Base-by-base conservation (phyloP, 2,113 vertebrate species). In the Callionymus lyra region DNA sequence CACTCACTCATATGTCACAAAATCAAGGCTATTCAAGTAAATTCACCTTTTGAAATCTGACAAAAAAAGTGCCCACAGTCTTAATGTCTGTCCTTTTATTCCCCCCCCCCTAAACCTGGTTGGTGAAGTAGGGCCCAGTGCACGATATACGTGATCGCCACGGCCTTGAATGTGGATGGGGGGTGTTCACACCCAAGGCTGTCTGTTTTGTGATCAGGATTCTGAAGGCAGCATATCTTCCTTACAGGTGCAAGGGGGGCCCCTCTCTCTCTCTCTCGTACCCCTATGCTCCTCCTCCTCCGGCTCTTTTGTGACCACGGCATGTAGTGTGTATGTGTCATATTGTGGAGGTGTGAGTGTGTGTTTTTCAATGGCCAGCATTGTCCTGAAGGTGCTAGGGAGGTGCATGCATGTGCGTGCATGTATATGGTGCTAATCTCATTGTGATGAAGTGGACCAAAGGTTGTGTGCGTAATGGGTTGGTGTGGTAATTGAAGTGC, bases 301-400 rank as follows among this genome's bases (percentile, higher is more conserved):
- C 42, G 32, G 41, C 47, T 66, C 65, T 43, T 69, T 76, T 69
- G 63, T 65, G 57, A 51, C 45, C 58, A 38, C 59, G 35, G 48
- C 38, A 69, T 63, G 61, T n/a, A n/a, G n/a, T 70, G 72, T 70
- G 61, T 61, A 41, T 59, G 58, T 72, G 53, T 66, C 63, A 59
- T 61, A 65, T 65, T 58, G 70, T 59, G 49, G 49, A 42, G 27
- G 39, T 53, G 50, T 62, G 44, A 12, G 27, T 42, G 32, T 63
- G 47, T 55, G 18, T 55, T 47, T 62, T 46, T 58, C 44, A 59
- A 39, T 58, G 49, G 31, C 34, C 27, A 31, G 19, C 41, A 54
- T 65, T 67, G 49, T 72, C 50, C 50, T 53, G 32, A 56, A 65
- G 45, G 59, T 61, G 47, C 41, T 43, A 44, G 34, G 38, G 39